phyloP scores from a whole-genome alignment of 2,888 invertebrate genomes.

The Zygothrica quintamaculata region DNA sequence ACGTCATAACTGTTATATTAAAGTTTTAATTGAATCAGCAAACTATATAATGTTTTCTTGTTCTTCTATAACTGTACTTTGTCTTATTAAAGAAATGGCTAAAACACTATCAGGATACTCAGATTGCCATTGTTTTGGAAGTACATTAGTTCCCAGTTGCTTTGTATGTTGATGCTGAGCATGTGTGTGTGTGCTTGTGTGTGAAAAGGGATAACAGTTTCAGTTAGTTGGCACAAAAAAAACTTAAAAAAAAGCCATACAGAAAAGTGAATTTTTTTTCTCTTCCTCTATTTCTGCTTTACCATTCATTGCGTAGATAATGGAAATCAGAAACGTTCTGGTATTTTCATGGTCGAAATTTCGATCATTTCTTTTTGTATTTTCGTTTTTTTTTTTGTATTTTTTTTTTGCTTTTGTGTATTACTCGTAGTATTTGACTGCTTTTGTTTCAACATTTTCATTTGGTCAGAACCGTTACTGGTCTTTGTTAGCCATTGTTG shows the following conservation, averaged over 20 bases:
- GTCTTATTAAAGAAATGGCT: too few species aligned
- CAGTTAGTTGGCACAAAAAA: slow-evolving; percentile 26
- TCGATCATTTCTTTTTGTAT: too few species aligned
- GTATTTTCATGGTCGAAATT: slow-evolving; percentile 20
- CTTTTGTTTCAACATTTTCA: slow-evolving; percentile 66
- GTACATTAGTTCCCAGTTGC: slow-evolving; percentile 1
- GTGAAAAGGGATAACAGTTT: slow-evolving; percentile 32
- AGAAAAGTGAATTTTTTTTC: slow-evolving; percentile 5
- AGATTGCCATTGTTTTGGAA: slow-evolving; percentile 4
- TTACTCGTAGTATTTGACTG: slow-evolving; percentile 43
- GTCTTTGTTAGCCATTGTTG: slow-evolving; percentile 44
- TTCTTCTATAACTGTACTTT: too few species aligned
- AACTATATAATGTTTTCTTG: too few species aligned
- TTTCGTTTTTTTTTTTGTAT: too few species aligned
- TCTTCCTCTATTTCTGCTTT: neutral
- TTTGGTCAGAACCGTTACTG: slow-evolving; percentile 33
- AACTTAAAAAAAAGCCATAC: slow-evolving; percentile 5
- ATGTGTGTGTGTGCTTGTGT: neutral
- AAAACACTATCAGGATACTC: neutral
- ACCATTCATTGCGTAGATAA: slow-evolving; percentile 10
- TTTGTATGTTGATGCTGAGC: neutral
- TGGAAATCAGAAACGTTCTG: slow-evolving; percentile 18
- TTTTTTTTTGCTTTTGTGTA: neutral
- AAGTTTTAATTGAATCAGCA: too few species aligned
- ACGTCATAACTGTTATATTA: too few species aligned